phyloP scores from a whole-genome alignment of 2,113 vertebrate genomes.

The Anguilla japonica region DNA sequence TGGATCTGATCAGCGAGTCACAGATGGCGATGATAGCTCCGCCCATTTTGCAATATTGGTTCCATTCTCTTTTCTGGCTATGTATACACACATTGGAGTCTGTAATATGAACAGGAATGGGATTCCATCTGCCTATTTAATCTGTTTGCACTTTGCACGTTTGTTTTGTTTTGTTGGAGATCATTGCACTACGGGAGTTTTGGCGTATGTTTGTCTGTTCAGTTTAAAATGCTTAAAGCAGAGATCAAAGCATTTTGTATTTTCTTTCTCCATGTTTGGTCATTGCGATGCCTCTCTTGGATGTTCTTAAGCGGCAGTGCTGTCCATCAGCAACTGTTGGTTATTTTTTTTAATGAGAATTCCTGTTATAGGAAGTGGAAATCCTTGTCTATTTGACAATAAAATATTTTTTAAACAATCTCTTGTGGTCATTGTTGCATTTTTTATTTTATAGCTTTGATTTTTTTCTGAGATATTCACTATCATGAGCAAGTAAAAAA shows the following conservation, averaged over 20 bases:
- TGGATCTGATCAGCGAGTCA: background rate
- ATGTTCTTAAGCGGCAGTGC: slow-evolving; percentile 47
- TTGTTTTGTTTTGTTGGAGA: background rate
- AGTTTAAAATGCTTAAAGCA: slow-evolving; percentile 8
- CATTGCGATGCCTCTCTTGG: slow-evolving; percentile 42
- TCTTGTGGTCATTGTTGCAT: background rate
- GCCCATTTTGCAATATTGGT: background rate
- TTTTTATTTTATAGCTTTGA: background rate
- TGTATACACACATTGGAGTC: background rate
- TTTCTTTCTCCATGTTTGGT: slow-evolving; percentile 41
- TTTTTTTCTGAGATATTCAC: too few species aligned
- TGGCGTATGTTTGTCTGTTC: slow-evolving; percentile 32
- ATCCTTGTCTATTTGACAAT: slow-evolving; percentile 69
- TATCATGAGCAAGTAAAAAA: too few species aligned
- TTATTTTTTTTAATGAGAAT: slow-evolving; percentile 39
- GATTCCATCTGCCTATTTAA: slow-evolving; percentile 18
- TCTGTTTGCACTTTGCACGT: slow-evolving; percentile 32
- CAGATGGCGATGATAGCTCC: background rate
- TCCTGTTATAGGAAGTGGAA: slow-evolving; percentile 61
- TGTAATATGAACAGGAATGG: slow-evolving; percentile 1
- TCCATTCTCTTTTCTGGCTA: background rate
- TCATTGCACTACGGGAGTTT: slow-evolving; percentile 34
- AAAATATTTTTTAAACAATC: slow-evolving; percentile 50
- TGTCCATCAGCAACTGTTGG: slow-evolving; percentile 33
- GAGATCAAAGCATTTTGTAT: slow-evolving; percentile 25